Percentiles rank a stretch among this genome's conserved stretches.
phyloP scores from a whole-genome alignment of 2,797 vertebrate genomes.

The Microctenopoma steveboyesi region DNA sequence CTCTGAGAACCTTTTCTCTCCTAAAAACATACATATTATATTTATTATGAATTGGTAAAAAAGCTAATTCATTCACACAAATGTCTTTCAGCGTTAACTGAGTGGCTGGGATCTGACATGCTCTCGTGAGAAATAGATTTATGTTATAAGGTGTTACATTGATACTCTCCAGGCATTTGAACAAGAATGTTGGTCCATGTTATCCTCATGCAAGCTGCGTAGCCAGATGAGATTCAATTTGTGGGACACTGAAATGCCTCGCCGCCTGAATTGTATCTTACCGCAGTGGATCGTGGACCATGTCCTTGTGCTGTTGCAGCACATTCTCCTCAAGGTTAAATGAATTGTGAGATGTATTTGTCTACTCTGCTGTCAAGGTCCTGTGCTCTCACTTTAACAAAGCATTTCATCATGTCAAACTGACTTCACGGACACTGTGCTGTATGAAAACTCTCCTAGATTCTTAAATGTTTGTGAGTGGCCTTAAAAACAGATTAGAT shows the following conservation, averaged over 20 bases:
- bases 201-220: no score
- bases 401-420: background rate
- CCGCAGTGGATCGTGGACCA: background rate
- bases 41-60: no score
- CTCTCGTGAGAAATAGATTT: no score
- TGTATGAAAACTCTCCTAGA: background rate
- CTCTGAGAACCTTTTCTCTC: background rate
- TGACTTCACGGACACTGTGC: background rate
- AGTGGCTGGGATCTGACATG: no score
- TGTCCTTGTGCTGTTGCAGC: slow-evolving; percentile 19
- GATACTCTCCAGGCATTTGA: no score
- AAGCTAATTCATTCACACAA: no score
- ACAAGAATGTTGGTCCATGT: no score
- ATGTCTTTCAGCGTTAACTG: no score
- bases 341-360: slow-evolving; percentile 4
- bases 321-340: slow-evolving; percentile 41
- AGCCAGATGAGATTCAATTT: background rate
- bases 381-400: slow-evolving; percentile 7
- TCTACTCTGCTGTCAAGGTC: no score
- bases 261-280: background rate
- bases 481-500: background rate
- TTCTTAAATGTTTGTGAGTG: background rate
- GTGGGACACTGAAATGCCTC: background rate
- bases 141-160: no score
- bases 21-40: background rate